These are phyloP conservation scores for Pangasius krempfi DNA, from an alignment of 2,797 vertebrate species.

Conservation along the genomic window DNA sequence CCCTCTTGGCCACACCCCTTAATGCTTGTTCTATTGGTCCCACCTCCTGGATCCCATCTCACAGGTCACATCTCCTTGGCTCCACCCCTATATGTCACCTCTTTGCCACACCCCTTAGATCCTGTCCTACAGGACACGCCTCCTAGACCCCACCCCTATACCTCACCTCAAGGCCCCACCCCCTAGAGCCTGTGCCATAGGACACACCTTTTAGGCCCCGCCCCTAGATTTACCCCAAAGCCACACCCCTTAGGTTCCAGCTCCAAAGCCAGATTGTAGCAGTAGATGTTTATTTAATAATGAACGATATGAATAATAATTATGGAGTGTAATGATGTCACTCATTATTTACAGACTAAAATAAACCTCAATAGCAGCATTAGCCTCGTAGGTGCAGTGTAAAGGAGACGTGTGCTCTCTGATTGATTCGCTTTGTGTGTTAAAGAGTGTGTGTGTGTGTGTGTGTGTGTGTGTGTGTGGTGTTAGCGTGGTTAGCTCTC, in stretches of 20 bases:
- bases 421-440: background rate
- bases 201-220: too few relatives aligned
- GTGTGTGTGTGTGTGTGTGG: slow-evolving; percentile 12
- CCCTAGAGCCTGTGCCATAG: background rate
- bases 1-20: background rate
- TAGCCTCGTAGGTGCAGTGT: background rate
- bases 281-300: background rate
- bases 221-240: too few relatives aligned
- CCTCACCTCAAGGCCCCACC: background rate
- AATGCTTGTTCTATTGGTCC: background rate
- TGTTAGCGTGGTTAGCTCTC: background rate
- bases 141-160: background rate
- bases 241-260: background rate
- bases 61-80: background rate
- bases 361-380: background rate
- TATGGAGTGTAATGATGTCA: background rate
- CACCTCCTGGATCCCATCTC: background rate
- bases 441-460: slow-evolving; percentile 7
- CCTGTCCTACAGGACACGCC: background rate
- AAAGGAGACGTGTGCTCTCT: background rate
- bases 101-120: background rate
- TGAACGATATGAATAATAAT: background rate
- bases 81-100: background rate
- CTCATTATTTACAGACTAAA: background rate
- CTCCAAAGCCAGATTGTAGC: background rate